These are phyloP conservation scores for Nipponacmea schrenckii DNA, from an alignment of 2,888 invertebrate species.

Conservation along the genomic window DNA sequence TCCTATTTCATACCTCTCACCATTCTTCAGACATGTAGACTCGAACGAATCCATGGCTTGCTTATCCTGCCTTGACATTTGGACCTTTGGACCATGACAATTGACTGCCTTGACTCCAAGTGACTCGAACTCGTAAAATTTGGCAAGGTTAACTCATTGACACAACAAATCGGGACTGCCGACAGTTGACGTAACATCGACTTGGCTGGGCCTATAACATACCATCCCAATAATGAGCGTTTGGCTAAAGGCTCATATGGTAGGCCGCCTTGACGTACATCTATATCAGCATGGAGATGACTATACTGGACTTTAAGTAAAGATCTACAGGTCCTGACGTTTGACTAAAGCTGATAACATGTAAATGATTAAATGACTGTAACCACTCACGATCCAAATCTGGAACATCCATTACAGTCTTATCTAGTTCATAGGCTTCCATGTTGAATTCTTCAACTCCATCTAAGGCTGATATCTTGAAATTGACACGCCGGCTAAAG, in stretches of 20 bases:
- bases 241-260: background rate
- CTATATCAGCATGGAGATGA: background rate
- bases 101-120: background rate
- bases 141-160: background rate
- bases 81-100: background rate
- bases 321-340: background rate
- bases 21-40: background rate
- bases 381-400: background rate
- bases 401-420: background rate
- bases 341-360: background rate
- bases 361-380: background rate
- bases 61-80: background rate
- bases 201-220: background rate
- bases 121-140: too few species aligned
- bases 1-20: background rate
- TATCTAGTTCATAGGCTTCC: background rate
- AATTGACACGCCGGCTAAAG: background rate
- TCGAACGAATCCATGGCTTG: background rate
- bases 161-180: background rate
- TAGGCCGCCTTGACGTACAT: background rate
- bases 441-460: background rate
- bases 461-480: background rate
- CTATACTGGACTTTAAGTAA: background rate
- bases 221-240: background rate
- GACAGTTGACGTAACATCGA: background rate